Evolutionary conservation across 2,888 invertebrate species (phyloP).

Genomic region (Drosophila anomalipes): DNA sequence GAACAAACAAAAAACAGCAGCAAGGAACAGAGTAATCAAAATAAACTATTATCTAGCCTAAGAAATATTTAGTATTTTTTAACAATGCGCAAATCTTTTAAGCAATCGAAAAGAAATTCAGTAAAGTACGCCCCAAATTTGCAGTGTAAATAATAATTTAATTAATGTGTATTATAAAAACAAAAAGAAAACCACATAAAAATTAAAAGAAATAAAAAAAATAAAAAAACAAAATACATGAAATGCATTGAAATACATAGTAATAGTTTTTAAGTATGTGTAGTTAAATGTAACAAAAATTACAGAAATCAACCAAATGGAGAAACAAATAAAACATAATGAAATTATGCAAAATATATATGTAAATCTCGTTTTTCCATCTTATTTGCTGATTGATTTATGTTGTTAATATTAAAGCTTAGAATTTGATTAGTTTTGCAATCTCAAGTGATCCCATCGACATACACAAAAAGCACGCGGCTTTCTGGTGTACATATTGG

Average conservation of each 20-base stretch:
- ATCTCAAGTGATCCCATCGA: conserved; percentile 39
- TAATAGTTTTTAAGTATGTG: conserved; percentile 78
- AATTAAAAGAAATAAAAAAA: neutral
- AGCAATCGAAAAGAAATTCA: conserved; percentile 1
- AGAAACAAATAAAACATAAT: conserved; percentile 77
- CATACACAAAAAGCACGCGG: conserved; percentile 32
- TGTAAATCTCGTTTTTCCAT: neutral
- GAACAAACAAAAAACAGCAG: conserved; percentile 27
- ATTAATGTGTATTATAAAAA: conserved; percentile 51
- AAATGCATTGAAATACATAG: conserved; percentile 46
- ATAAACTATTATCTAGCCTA: conserved; percentile 70
- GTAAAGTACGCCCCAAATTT: conserved; percentile 20
- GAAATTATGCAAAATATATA: conserved; percentile 75
- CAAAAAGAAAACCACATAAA: neutral
- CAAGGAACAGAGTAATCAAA: conserved; percentile 72
- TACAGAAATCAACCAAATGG: conserved; percentile 53
- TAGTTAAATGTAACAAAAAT: conserved; percentile 82
- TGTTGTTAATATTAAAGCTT: conserved; percentile 28
- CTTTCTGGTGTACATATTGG: conserved; percentile 48
- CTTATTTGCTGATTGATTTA: neutral
- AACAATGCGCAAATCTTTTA: conserved; percentile 14
- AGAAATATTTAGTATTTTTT: conserved; percentile 56
- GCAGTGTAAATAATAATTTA: conserved; percentile 57
- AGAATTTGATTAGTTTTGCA: conserved; percentile 55
- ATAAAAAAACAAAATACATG: conserved; percentile 23